Evolutionary conservation across 2,888 invertebrate genomes (phyloP).

Genomic region (Diplolepis rosae): DNA sequence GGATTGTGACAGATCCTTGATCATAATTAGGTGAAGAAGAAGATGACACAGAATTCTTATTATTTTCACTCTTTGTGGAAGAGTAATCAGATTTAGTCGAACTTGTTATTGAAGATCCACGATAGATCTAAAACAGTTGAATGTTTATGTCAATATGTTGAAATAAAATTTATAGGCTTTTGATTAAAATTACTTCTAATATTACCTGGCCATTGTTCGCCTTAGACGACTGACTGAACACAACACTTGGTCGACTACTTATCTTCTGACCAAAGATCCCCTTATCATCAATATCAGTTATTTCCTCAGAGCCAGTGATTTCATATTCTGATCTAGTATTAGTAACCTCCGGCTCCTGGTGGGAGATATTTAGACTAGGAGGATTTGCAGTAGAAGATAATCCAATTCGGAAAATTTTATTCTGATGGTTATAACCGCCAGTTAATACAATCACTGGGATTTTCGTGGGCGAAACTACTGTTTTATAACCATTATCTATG

Average conservation of each 20-base stretch:
- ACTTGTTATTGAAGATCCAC: neutral
- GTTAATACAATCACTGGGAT: slow-evolving; percentile 49
- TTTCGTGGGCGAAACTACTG: slow-evolving; percentile 55
- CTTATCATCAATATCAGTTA: slow-evolving; percentile 38
- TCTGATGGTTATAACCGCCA: slow-evolving; percentile 42
- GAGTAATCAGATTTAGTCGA: neutral
- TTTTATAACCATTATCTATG: slow-evolving; percentile 57
- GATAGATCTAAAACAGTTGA: neutral
- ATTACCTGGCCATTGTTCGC: slow-evolving; percentile 33
- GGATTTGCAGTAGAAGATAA: slow-evolving; percentile 35
- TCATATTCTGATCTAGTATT: slow-evolving; percentile 40
- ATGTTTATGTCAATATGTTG: slow-evolving; percentile 19
- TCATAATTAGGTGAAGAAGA: slow-evolving; percentile 27
- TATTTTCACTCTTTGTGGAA: neutral
- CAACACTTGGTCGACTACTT: slow-evolving; percentile 35
- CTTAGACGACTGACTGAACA: slow-evolving; percentile 24
- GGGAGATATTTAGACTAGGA: slow-evolving; percentile 51
- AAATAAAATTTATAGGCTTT: too few relatives aligned
- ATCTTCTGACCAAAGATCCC: slow-evolving; percentile 56
- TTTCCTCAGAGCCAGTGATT: slow-evolving; percentile 46
- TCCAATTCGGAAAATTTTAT: slow-evolving; percentile 40
- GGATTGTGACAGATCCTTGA: slow-evolving; percentile 19
- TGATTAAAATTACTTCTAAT: neutral
- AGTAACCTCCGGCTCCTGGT: slow-evolving; percentile 51
- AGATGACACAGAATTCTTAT: neutral